Conservation (phyloP, 2,888 invertebrate species). For the Cepaea hortensis region DNA sequence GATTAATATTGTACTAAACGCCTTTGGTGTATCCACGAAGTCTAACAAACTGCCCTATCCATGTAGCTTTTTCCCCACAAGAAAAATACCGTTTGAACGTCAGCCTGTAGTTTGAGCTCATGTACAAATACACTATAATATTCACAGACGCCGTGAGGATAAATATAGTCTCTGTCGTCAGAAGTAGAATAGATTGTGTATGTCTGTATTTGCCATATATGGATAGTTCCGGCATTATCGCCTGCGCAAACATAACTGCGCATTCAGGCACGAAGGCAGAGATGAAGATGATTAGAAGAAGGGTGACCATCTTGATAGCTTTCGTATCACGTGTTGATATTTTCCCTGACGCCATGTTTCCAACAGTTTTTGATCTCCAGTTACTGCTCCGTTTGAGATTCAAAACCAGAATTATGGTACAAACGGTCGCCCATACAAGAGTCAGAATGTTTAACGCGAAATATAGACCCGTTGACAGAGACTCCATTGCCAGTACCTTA, state of each 20-base stretch:
- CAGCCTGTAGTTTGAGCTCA: constrained; percentile 8
- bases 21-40: too few species aligned
- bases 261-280: neutral
- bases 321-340: neutral
- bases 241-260: neutral
- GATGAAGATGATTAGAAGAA: neutral
- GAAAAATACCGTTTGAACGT: neutral
- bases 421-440: neutral
- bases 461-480: neutral
- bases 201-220: neutral
- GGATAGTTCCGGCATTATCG: neutral
- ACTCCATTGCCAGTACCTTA: neutral
- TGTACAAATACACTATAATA: constrained; percentile 1
- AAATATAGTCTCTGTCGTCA: neutral
- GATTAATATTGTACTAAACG: too few species aligned
- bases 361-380: neutral
- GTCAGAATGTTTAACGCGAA: neutral
- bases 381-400: neutral
- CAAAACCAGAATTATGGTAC: neutral
- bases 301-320: neutral
- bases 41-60: too few species aligned
- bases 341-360: too few species aligned
- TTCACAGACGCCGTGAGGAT: neutral
- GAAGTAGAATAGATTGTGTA: neutral
- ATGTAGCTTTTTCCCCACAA: too few species aligned